Evolutionary conservation across 2,888 invertebrate species (phyloP).

Genomic region (Pandemis heparana): DNA sequence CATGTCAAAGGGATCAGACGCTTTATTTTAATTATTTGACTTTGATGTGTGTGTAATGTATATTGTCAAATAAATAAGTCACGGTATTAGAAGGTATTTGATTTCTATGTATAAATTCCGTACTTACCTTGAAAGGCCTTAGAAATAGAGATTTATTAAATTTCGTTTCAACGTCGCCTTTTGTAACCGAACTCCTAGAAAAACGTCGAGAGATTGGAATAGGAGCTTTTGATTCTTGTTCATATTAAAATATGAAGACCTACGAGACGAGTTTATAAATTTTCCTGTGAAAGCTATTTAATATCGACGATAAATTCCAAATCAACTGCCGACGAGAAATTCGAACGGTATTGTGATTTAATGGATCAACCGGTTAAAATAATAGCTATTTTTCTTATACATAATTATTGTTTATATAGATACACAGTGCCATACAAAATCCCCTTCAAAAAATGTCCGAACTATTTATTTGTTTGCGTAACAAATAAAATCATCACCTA

Average conservation of each 20-base stretch:
- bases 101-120: not conserved
- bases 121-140: not conserved
- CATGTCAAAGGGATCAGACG: not conserved
- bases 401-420: no score
- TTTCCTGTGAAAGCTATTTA: not conserved
- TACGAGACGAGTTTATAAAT: not conserved
- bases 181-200: not conserved
- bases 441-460: no score
- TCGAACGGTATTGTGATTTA: not conserved
- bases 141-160: not conserved
- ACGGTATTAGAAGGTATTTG: not conserved
- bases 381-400: conserved; percentile 15
- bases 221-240: not conserved
- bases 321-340: not conserved
- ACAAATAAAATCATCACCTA: no score
- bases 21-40: not conserved
- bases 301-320: not conserved
- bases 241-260: not conserved
- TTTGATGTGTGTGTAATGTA: not conserved
- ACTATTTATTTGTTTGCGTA: no score
- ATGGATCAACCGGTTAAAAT: conserved; percentile 13
- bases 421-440: no score
- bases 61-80: not conserved
- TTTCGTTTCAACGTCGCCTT: no score
- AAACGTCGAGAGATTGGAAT: not conserved